phyloP scores from a whole-genome alignment of 1,140 invertebrate species.

The Melitaea cinxia region DNA sequence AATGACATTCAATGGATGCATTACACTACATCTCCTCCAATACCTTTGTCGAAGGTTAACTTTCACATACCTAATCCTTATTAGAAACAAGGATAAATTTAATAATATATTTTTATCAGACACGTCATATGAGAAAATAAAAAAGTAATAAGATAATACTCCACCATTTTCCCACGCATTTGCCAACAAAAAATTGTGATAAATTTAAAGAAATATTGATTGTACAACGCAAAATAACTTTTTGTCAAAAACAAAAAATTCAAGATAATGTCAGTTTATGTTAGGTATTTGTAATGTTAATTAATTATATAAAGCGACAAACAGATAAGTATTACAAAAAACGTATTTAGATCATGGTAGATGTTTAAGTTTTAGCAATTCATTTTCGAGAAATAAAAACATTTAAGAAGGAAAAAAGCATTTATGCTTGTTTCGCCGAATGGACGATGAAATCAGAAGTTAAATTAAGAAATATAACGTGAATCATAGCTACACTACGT shows the following conservation, averaged over 20 bases:
- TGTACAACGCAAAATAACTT: too few relatives aligned
- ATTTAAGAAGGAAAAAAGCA: background rate
- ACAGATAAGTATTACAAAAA: background rate
- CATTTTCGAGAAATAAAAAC: background rate
- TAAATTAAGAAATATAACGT: too few relatives aligned
- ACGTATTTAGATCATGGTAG: background rate
- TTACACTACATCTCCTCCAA: conserved; percentile 4
- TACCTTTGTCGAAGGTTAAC: background rate
- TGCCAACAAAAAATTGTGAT: too few relatives aligned
- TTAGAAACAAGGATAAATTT: conserved; percentile 4
- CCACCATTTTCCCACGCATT: too few relatives aligned
- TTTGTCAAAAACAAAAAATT: too few relatives aligned
- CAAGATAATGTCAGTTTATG: too few relatives aligned
- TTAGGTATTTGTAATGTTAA: too few relatives aligned
- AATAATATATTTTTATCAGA: background rate
- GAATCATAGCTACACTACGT: too few relatives aligned
- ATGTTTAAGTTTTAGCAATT: background rate
- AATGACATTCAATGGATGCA: conserved; percentile 12
- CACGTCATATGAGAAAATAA: too few relatives aligned
- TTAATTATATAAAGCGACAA: background rate
- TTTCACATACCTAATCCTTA: conserved; percentile 9
- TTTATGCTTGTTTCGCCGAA: background rate
- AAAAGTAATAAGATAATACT: too few relatives aligned
- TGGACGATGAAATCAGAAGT: too few relatives aligned
- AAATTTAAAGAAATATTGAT: too few relatives aligned